Evolutionary conservation across 2,113 vertebrate species (phyloP).

Genomic region (Thermophis baileyi): DNA sequence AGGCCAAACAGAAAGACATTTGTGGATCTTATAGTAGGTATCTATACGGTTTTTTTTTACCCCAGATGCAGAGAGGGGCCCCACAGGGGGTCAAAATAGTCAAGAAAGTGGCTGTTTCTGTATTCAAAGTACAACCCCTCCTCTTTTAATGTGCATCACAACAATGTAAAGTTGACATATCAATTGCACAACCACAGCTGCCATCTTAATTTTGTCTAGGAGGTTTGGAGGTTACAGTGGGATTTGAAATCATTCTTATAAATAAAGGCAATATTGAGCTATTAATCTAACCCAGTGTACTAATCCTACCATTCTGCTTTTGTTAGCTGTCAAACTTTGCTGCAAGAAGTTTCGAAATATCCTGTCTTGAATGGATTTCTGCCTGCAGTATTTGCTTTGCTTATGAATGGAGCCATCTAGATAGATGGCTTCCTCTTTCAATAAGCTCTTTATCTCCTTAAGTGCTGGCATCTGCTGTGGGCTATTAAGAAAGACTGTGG

Average conservation of each 20-base stretch:
- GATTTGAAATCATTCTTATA: background rate
- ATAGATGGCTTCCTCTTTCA: too few relatives aligned
- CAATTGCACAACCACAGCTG: background rate
- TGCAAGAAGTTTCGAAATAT: too few relatives aligned
- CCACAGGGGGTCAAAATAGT: background rate
- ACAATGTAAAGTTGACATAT: background rate
- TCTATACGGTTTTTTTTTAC: background rate
- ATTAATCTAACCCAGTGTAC: background rate
- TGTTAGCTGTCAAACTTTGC: too few relatives aligned
- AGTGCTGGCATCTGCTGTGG: too few relatives aligned
- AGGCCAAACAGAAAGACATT: background rate
- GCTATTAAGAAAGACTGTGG: too few relatives aligned
- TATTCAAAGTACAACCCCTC: background rate
- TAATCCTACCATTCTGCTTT: too few relatives aligned
- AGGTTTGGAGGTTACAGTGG: background rate
- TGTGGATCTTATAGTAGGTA: background rate
- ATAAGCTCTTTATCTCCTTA: too few relatives aligned
- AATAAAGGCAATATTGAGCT: background rate
- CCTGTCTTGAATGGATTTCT: too few relatives aligned
- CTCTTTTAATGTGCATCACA: background rate
- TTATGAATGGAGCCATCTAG: too few relatives aligned
- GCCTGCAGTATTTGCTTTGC: too few relatives aligned
- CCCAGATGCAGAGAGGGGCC: background rate
- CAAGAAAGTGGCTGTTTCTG: background rate
- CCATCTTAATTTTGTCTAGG: background rate